Evolutionary conservation across 2,888 invertebrate species (phyloP), one percentile per base, ranked within the genome.

Genomic region (Oxystoma pomonae): DNA sequence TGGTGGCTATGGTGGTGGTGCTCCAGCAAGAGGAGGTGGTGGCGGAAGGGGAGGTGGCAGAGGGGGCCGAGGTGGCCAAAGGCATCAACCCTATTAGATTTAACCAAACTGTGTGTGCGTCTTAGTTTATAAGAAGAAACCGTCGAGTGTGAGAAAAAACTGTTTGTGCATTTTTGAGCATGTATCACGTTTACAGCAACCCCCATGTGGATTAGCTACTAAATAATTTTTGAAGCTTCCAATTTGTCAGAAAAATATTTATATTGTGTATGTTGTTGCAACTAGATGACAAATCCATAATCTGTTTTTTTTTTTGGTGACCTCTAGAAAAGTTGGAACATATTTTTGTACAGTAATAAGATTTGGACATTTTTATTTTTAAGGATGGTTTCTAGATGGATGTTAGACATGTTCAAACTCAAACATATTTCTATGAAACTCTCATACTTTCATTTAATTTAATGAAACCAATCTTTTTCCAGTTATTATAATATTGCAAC

Each of bases 51-150:
- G 66, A 35, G 65, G 67, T 18, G 58, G 67, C 35, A 65, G 67
- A 17, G 62, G 65, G 20, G 67, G 64, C 49, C 56, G 65, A 60
- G 68, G 68, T 9, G 68, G 68, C 57, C 67, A 67, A 51, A 66
- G 67, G 66, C 67, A 67, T 35, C 62, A 64, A 22, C 67, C 67
- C 21, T 67, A 67, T 55, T 67, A 64, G 62, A 57, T 35, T 35
- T 35, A 35, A 35, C 35, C 35, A 35, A 20, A 21, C 56, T 35
- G 58, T 58, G 64, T 65, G 59, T 64, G 59, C 22, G 50, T 66
- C 35, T 35, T 35, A 35, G 35, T 12, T 35, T 35, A 7, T 35
- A 35, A 35, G 35, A 35, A 35, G 12, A 35, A 66, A 62, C 22
- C 55, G 58, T 64, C 58, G 61, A 63, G 67, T 67, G 67, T 65